Evolutionary conservation across 2,797 vertebrate species (phyloP).

Genomic region (Tauraco hartlaubi): DNA sequence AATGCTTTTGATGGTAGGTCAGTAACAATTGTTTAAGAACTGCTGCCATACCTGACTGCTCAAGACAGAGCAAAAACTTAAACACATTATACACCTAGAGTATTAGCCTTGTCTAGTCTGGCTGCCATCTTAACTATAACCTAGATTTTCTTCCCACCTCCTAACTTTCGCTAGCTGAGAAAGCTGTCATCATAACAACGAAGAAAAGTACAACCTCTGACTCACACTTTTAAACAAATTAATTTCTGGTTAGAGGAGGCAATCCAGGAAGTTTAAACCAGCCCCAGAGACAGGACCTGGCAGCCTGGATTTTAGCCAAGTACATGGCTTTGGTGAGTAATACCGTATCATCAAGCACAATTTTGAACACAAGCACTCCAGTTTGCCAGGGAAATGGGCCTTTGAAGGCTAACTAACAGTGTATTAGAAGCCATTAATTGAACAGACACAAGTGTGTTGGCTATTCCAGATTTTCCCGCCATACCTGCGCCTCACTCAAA

Average conservation of each 20-base stretch:
- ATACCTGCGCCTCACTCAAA: not conserved
- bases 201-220: not conserved
- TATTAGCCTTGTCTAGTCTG: not conserved
- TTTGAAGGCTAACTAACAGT: not conserved
- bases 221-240: not conserved
- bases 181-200: not conserved
- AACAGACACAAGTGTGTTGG: not conserved
- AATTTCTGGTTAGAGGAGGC: not conserved
- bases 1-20: not conserved
- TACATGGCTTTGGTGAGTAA: not conserved
- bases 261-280: not conserved
- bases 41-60: not conserved
- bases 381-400: not conserved
- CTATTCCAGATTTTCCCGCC: not conserved
- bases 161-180: not conserved
- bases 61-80: not conserved
- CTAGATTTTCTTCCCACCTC: not conserved
- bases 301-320: not conserved
- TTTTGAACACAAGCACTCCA: not conserved
- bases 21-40: not conserved
- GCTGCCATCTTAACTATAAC: not conserved
- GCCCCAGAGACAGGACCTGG: not conserved
- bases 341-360: not conserved
- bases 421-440: not conserved
- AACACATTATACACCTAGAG: fast-evolving